phyloP scores from a whole-genome alignment of 2,797 vertebrate genomes.

The Halcyon chelicuti region DNA sequence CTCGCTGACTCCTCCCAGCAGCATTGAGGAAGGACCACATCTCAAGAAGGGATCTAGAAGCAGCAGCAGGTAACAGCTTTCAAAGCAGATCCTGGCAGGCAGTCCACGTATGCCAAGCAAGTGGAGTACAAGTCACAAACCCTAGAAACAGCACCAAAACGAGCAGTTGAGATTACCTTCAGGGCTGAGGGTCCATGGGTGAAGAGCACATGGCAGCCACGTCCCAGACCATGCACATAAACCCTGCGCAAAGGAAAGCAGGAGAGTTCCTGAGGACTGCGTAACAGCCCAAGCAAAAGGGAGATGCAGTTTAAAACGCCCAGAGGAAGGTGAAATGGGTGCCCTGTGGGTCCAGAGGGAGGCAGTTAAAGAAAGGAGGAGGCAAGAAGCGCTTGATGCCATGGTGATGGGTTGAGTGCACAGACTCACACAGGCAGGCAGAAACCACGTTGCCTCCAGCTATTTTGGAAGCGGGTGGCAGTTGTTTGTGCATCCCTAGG shows the following conservation, averaged over 20 bases:
- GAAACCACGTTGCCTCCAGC: neutral
- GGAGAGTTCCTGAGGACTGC: neutral
- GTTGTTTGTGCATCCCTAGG: neutral
- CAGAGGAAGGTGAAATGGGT: neutral
- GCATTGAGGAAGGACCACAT: neutral
- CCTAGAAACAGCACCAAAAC: neutral
- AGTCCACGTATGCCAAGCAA: neutral
- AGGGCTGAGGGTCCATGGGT: neutral
- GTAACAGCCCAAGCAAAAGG: neutral
- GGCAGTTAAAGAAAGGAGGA: neutral
- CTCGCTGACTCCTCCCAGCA: neutral
- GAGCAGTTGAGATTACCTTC: neutral
- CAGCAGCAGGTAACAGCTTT: neutral
- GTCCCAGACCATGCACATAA: neutral
- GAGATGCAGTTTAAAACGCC: neutral
- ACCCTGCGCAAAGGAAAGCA: neutral
- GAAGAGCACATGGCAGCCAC: neutral
- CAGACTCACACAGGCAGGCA: slow-evolving; percentile 8
- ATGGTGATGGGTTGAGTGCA: slow-evolving; percentile 5
- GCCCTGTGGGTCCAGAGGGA: accelerated
- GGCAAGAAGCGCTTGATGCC: neutral
- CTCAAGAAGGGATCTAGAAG: neutral
- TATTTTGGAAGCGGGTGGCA: slow-evolving; percentile 22
- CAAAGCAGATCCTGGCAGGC: neutral
- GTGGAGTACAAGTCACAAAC: neutral